Conservation (phyloP, 2,113 vertebrate species). For the Protobothrops mucrosquamatus region DNA sequence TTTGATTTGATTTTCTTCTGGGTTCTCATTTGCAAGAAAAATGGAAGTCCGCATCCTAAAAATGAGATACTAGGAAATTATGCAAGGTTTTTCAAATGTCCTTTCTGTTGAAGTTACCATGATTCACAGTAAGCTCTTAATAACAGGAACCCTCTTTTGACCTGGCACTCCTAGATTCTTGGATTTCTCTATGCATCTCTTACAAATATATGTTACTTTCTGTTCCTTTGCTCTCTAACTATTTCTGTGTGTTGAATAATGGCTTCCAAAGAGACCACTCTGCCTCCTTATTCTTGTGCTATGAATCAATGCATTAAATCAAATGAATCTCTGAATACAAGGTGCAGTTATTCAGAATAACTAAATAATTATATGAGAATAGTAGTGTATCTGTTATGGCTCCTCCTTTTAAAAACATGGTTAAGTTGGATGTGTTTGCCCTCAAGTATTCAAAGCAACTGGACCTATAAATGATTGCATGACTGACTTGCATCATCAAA, state of each 20-base stretch:
- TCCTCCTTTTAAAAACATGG: not conserved
- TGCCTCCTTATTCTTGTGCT: not conserved
- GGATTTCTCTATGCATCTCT: not conserved
- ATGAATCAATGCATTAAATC: not conserved
- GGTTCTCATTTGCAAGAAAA: not conserved
- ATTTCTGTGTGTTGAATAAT: not conserved
- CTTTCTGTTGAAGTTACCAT: not conserved
- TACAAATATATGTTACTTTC: not conserved
- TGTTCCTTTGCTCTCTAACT: not conserved
- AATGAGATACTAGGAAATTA: not conserved
- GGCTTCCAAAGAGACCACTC: not conserved
- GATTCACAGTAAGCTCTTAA: not conserved
- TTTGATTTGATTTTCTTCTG: not conserved
- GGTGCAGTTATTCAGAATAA: not conserved
- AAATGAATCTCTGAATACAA: not conserved
- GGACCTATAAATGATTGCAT: not conserved
- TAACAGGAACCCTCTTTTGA: not conserved
- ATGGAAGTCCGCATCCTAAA: not conserved
- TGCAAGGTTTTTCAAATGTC: not conserved
- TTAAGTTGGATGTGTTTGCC: not conserved
- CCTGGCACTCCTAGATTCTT: not conserved
- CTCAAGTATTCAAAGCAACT: not conserved
- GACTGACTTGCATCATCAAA: not conserved
- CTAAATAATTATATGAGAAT: not conserved
- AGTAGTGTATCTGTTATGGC: not conserved